Evolutionary conservation across 2,888 invertebrate genomes (phyloP), one percentile per base, ranked within the genome.

Genomic region (Agapostemon virescens): DNA sequence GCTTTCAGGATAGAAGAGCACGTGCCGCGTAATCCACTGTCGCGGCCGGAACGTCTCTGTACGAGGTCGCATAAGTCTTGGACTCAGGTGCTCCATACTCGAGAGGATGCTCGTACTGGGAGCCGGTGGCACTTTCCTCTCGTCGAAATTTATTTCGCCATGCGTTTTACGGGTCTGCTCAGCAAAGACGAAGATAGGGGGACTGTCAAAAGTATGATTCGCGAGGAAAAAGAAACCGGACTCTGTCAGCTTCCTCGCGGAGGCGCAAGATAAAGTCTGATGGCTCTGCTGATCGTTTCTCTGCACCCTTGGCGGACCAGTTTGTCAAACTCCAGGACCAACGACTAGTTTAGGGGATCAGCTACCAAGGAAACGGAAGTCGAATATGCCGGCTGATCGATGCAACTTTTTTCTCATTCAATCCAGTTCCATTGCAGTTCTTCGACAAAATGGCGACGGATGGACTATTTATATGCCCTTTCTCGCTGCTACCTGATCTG

Each of bases 81-180:
- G 90, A 86, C 90, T 88, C 90, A 90, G 90, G 90, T 90, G 90
- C 82, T 85, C 79, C 78, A 66, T 72, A 81, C 85, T 85, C 81
- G 83, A 77, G 87, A 70, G 84, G 84, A 83, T 88, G 88, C 88
- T 90, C 88, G 89, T 88, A 84, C 84, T 58, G 82, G 69, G 67
- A 83, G 84, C 77, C 78, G 73, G 81, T 82, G 86, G 83, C 88
- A 89, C 90, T 90, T 89, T 89, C 86, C 89, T 90, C 88, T 91
- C 88, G 89, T 84, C 79, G 89, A 63, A 90, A 91, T 90, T 90
- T 90, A 88, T 90, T 85, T 86, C 77, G 49, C 72, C 81, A 42
- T 73, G 67, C 72, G 74, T 75, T 82, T 81, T 77, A 76, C 68
- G 70, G 73, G 73, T 30, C 72, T 52, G 5, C 33, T 4, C 11